phyloP scores from a whole-genome alignment of 2,113 vertebrate genomes.

The Psilopsiagon aymara region DNA sequence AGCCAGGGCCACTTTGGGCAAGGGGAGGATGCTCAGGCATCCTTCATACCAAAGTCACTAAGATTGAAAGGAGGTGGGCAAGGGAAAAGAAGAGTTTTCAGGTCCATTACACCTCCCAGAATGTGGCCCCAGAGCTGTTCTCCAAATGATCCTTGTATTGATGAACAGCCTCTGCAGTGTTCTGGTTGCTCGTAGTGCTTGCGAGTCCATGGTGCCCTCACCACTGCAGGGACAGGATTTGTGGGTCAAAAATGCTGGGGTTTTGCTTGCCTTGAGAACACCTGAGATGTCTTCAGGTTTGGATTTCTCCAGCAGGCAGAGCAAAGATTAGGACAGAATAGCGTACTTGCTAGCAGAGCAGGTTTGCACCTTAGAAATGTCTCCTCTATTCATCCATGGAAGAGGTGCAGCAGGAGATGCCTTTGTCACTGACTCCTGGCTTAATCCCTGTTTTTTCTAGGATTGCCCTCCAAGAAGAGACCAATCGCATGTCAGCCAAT shows the following conservation, averaged over 20 bases:
- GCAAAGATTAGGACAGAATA: not conserved
- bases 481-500: slow-evolving; percentile 97
- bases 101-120: accelerated
- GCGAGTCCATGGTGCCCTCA: accelerated
- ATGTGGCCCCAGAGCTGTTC: not conserved
- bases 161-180: not conserved
- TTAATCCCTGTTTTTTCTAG: slow-evolving; percentile 60
- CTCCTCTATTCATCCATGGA: not conserved
- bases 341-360: not conserved
- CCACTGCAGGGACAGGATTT: not conserved
- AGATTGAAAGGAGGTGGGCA: not conserved
- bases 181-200: not conserved
- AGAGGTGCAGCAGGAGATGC: not conserved
- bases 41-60: accelerated
- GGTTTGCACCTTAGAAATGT: not conserved
- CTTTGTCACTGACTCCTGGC: not conserved
- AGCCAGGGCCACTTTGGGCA: not conserved
- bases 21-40: not conserved
- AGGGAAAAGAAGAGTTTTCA: not conserved
- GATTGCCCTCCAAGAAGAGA: slow-evolving; percentile 94
- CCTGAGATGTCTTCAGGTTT: not conserved
- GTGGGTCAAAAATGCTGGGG: not conserved
- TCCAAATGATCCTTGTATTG: not conserved
- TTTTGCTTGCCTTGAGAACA: not conserved
- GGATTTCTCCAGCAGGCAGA: not conserved